These are phyloP conservation scores for Scaptomyza pallida DNA, from an alignment of 1,140 invertebrate genomes.

Conservation along the genomic window DNA sequence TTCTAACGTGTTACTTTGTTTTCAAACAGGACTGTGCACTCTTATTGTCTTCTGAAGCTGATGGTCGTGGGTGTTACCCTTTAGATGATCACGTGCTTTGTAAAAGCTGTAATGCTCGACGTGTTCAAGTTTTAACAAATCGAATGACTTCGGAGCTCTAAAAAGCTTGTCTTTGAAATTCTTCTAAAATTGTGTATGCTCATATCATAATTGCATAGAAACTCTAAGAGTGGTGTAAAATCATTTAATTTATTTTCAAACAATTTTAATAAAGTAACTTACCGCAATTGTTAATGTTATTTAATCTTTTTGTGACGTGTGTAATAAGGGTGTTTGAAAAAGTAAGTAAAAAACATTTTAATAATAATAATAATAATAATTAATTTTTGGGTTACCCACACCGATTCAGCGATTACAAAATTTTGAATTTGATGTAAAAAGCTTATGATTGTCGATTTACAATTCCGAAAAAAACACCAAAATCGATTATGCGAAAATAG, in stretches of 20 bases:
- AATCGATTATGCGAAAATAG: too few species aligned
- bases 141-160: slow-evolving; percentile 85
- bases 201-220: not conserved
- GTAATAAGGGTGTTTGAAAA: too few species aligned
- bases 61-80: slow-evolving; percentile 98
- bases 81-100: slow-evolving; percentile 98
- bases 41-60: slow-evolving; percentile 95
- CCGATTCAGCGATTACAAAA: too few species aligned
- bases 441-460: too few species aligned
- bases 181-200: not conserved
- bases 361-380: too few species aligned
- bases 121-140: slow-evolving; percentile 93
- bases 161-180: slow-evolving; percentile 2
- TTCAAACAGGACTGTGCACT: slow-evolving; percentile 93
- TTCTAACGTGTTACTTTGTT: not conserved
- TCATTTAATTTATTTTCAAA: not conserved
- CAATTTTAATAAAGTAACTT: not conserved
- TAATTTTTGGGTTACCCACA: too few species aligned
- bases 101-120: slow-evolving; percentile 97
- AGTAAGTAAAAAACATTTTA: too few species aligned
- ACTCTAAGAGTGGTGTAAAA: not conserved
- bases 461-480: too few species aligned
- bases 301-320: too few species aligned
- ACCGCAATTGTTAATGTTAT: not conserved
- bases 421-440: too few species aligned